A percentile compares a stretch with the other conserved stretches of the same genome.
Conservation (phyloP, 1,140 invertebrate genomes). For the Chrysomallon squamiferum region DNA sequence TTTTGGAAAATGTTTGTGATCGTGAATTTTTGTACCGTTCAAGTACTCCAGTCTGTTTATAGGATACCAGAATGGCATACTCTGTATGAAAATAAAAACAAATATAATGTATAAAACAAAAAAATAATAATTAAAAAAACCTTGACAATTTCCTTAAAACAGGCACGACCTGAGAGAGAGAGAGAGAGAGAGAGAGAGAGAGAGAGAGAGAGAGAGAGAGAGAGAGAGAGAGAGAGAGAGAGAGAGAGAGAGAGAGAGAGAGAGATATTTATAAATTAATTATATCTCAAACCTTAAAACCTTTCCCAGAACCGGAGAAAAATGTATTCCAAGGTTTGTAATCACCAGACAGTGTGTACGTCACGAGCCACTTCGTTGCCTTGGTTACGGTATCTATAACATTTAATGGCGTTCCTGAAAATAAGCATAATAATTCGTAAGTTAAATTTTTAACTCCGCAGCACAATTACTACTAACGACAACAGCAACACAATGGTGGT, state of each 20-base stretch:
- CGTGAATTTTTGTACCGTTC: conserved; percentile 36
- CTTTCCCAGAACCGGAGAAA: conserved; percentile 50
- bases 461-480: no score
- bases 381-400: conserved; percentile 36
- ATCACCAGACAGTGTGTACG: conserved; percentile 33
- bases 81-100: conserved; percentile 19
- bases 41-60: conserved; percentile 46
- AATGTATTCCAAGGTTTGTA: conserved; percentile 58
- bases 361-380: conserved; percentile 33
- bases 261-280: neutral
- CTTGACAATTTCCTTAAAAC: no score
- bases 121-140: no score
- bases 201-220: conserved; percentile 3
- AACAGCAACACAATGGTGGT: no score
- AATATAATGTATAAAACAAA: no score
- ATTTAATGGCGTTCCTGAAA: conserved; percentile 31
- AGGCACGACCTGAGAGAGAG: no score
- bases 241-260: conserved; percentile 3
- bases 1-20: conserved; percentile 10
- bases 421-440: no score
- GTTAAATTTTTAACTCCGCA: no score
- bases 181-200: neutral
- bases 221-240: conserved; percentile 4
- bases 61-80: conserved; percentile 48
- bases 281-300: conserved; percentile 2